Evolutionary conservation across 1,140 invertebrate species (phyloP).

Genomic region (Drosophila nannoptera): DNA sequence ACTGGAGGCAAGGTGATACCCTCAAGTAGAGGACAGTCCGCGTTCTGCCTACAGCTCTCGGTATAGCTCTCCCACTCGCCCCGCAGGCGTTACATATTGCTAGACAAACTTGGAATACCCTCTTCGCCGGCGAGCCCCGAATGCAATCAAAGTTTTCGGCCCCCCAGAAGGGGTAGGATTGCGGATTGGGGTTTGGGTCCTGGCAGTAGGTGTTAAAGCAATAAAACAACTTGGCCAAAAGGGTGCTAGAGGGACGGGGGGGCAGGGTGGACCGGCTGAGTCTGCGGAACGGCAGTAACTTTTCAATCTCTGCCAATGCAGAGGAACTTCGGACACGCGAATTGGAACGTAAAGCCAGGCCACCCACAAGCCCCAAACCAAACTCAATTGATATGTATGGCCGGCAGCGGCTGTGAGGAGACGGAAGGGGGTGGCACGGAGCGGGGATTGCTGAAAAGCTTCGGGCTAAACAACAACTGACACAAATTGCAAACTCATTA

Average conservation of each 20-base stretch:
- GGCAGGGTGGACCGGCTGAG: not conserved
- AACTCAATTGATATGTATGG: slow-evolving; percentile 71
- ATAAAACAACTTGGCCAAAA: slow-evolving; percentile 61
- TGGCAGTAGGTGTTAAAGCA: slow-evolving; percentile 64
- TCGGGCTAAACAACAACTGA: slow-evolving; percentile 64
- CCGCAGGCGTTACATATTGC: not conserved
- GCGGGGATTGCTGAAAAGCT: slow-evolving; percentile 28
- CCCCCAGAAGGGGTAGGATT: too few species aligned
- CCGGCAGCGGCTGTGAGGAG: slow-evolving; percentile 22
- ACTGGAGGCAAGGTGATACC: too few species aligned
- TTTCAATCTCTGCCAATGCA: slow-evolving; percentile 67
- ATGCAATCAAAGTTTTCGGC: slow-evolving; percentile 74
- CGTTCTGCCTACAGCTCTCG: too few species aligned
- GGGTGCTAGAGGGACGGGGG: not conserved
- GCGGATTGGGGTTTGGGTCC: not conserved
- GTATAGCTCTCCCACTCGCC: too few species aligned
- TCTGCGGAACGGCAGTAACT: slow-evolving; percentile 47
- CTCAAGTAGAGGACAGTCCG: too few species aligned
- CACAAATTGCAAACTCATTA: slow-evolving; percentile 77
- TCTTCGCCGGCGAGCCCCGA: slow-evolving; percentile 27
- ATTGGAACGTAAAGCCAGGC: slow-evolving; percentile 17
- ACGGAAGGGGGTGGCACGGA: too few species aligned
- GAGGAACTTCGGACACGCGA: slow-evolving; percentile 51
- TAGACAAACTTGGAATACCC: not conserved
- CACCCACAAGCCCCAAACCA: not conserved